phyloP scores from a whole-genome alignment of 2,888 invertebrate species.

The Phlogophora meticulosa region DNA sequence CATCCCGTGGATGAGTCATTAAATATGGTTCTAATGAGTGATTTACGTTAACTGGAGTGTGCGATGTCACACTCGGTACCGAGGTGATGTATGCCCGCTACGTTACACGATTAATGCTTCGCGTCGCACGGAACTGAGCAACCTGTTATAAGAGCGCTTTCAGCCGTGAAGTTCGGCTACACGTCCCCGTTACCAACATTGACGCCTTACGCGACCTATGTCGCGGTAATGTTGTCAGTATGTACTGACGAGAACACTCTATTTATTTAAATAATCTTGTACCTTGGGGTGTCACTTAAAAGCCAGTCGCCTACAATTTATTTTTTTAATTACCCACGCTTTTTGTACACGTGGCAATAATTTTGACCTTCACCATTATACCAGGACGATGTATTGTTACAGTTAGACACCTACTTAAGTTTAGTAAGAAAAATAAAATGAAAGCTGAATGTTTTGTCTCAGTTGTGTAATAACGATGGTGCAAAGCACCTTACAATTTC shows the following conservation, averaged over 20 bases:
- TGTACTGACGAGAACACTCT: slow-evolving; percentile 42
- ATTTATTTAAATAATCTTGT: slow-evolving; percentile 51
- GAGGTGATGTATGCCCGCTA: slow-evolving; percentile 76
- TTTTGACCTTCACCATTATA: slow-evolving; percentile 7
- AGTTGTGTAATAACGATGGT: not conserved
- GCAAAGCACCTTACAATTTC: not conserved
- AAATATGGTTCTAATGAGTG: slow-evolving; percentile 83
- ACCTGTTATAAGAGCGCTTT: slow-evolving; percentile 79
- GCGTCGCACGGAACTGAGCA: slow-evolving; percentile 71
- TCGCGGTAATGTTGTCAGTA: slow-evolving; percentile 47
- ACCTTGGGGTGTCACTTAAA: slow-evolving; percentile 12
- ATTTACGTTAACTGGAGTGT: slow-evolving; percentile 85
- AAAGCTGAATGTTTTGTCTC: not conserved
- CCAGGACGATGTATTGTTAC: not conserved
- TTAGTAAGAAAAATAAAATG: not conserved
- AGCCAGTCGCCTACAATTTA: slow-evolving; percentile 1
- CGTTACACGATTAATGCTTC: slow-evolving; percentile 75
- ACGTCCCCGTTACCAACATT: slow-evolving; percentile 76
- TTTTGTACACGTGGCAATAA: not conserved
- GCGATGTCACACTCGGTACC: slow-evolving; percentile 76
- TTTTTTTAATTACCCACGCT: slow-evolving; percentile 7
- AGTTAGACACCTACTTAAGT: not conserved
- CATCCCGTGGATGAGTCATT: slow-evolving; percentile 81
- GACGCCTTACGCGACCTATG: slow-evolving; percentile 72
- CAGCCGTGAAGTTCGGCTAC: slow-evolving; percentile 77